A percentile compares a stretch with the other conserved stretches of the same genome.
Conservation (phyloP, 1,140 invertebrate genomes). For the Triops cancriformis region DNA sequence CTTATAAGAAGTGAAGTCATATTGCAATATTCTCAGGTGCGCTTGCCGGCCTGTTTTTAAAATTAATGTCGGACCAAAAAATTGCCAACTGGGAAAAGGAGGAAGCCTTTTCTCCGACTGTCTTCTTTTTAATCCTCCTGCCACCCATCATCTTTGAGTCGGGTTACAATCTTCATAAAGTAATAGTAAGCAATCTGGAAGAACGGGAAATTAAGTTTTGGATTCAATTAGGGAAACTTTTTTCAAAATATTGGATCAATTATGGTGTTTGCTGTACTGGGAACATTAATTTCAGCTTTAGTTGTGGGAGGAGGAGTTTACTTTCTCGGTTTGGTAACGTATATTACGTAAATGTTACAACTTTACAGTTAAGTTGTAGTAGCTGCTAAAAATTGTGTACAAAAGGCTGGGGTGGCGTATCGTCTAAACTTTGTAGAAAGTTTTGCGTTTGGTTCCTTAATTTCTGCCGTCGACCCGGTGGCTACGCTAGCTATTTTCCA, state of each 20-base stretch:
- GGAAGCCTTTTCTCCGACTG: conserved; percentile 92
- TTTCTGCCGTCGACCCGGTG: conserved; percentile 98
- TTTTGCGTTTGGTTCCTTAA: conserved; percentile 95
- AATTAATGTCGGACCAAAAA: conserved; percentile 74
- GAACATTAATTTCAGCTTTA: conserved; percentile 90
- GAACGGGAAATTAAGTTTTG: conserved; percentile 24
- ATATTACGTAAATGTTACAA: not conserved
- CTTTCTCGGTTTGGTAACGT: conserved; percentile 67
- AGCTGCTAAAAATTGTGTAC: conserved; percentile 26
- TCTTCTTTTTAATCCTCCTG: conserved; percentile 92
- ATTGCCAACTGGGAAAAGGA: conserved; percentile 88
- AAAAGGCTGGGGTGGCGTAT: conserved; percentile 65
- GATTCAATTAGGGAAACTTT: conserved; percentile 66
- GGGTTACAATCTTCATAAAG: conserved; percentile 96
- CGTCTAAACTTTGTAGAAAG: conserved; percentile 87
- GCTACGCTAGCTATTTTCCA: conserved; percentile 98
- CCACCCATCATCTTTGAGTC: conserved; percentile 99
- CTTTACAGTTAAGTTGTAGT: not conserved
- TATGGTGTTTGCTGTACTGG: conserved; percentile 86
- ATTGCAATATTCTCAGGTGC: conserved; percentile 52
- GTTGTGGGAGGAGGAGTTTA: conserved; percentile 92
- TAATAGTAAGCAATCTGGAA: too few relatives aligned
- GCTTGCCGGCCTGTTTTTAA: conserved; percentile 81
- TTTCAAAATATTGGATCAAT: conserved; percentile 96
- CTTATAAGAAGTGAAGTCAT: not conserved